Base-by-base conservation (phyloP, 2,888 invertebrate genomes). In the Oscheius sp. region DNA sequence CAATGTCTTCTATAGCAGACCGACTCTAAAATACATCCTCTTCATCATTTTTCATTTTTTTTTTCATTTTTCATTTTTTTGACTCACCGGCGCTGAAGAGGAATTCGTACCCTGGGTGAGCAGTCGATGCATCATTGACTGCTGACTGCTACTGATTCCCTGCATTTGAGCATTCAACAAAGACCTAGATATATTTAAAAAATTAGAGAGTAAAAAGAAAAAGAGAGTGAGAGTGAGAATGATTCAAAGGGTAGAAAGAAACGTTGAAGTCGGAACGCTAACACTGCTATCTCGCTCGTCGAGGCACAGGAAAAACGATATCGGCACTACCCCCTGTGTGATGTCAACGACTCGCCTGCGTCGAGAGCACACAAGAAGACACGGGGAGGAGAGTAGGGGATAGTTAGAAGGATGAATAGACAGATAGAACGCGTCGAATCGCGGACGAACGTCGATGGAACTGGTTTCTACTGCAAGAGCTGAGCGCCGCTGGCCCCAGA, bases 1-100 rank as follows among this genome's bases (percentile, higher is more conserved):
- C 76, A 12, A 76, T 74, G 36, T 74, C 76, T 22, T 76, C 76
- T 44, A 76, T 76, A 17, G 72, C 72, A 44, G 59, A 59, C 28
- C 59, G 59, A 30, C 44, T 59, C 41, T 44, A 17, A 41, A 59
- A 47, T 33, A 6, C 32, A 36, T 49, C 33, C 30, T 32, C n/a
- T n/a, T n/a, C n/a, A n/a, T n/a, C n/a, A n/a, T n/a, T n/a, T n/a
- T n/a, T n/a, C n/a, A n/a, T n/a, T n/a, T n/a, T n/a, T n/a, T n/a
- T n/a, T n/a, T n/a, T n/a, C n/a, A n/a, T n/a, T n/a, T n/a, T n/a
- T n/a, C n/a, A n/a, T n/a, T n/a, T 4, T 24, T 47, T 24, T 47
- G 20, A 47, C 17, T 14, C 5, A 17, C 14, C 3, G 64, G 24
- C 36, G 14, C 3, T 22, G 28, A 17, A 22, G 20, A 24, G 12